Conservation (phyloP, 2,113 vertebrate species). For the Gymnocephalus cernua region DNA sequence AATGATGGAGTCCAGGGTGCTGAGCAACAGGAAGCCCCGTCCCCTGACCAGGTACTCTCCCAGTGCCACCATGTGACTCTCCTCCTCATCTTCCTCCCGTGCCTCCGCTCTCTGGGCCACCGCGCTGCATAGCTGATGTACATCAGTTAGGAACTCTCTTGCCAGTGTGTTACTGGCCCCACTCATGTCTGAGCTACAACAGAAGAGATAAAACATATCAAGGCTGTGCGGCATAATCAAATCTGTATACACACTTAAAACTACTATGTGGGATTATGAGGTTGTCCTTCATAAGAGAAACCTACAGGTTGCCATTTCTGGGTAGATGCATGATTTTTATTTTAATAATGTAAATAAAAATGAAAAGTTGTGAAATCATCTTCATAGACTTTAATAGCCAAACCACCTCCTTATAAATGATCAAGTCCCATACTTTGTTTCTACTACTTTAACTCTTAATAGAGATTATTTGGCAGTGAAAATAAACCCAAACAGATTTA, state of each 20-base stretch:
- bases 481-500: not conserved
- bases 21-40: slow-evolving; percentile 93
- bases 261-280: not conserved
- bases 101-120: slow-evolving; percentile 92
- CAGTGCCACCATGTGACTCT: slow-evolving; percentile 94
- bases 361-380: not conserved
- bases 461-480: not conserved
- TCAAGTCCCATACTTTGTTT: not conserved
- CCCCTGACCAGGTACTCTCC: slow-evolving; percentile 96
- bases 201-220: slow-evolving; percentile 3
- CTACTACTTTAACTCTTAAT: not conserved
- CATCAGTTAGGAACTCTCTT: slow-evolving; percentile 96
- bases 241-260: not conserved
- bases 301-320: not conserved
- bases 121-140: slow-evolving; percentile 95
- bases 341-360: not conserved
- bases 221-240: not conserved
- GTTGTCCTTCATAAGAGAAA: not conserved
- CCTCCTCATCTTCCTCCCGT: slow-evolving; percentile 93
- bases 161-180: slow-evolving; percentile 96
- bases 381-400: not conserved
- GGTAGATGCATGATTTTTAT: not conserved
- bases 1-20: slow-evolving; percentile 91
- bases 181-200: slow-evolving; percentile 94
- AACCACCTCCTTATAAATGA: not conserved